phyloP scores from a whole-genome alignment of 2,113 vertebrate genomes.

The Pluvianellus socialis region DNA sequence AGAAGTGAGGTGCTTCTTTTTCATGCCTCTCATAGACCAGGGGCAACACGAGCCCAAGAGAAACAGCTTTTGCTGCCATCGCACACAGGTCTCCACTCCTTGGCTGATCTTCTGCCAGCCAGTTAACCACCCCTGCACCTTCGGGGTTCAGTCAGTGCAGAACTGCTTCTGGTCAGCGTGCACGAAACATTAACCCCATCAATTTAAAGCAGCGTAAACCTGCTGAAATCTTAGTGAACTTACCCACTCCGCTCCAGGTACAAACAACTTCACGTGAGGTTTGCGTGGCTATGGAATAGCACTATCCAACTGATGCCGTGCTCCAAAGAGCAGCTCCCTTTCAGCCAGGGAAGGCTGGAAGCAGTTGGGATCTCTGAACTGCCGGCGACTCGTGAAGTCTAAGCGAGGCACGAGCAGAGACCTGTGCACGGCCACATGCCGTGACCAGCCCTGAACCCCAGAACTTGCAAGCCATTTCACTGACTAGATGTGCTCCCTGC shows the following conservation, averaged over 20 bases:
- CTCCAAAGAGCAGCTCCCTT: neutral
- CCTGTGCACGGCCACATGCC: accelerated
- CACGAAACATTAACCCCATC: neutral
- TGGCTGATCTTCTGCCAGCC: neutral
- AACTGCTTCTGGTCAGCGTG: neutral
- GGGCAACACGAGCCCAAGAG: neutral
- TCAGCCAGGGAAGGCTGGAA: neutral
- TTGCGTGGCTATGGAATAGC: accelerated
- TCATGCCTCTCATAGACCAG: neutral
- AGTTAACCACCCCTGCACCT: neutral
- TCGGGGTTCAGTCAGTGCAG: neutral
- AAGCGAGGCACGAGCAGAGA: neutral
- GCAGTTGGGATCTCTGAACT: neutral
- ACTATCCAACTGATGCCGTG: neutral
- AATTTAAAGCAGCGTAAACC: neutral
- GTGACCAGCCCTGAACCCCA: neutral
- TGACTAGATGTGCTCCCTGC: neutral
- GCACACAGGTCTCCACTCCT: accelerated
- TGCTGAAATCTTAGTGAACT: neutral
- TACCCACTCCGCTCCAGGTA: neutral
- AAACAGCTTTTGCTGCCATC: neutral
- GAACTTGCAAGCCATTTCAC: neutral
- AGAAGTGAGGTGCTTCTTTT: neutral
- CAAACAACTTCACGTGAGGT: neutral
- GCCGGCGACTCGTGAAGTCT: accelerated